These are phyloP conservation scores for Chaitophorus viminalis DNA, from an alignment of 2,888 invertebrate species.

Conservation along the genomic window DNA sequence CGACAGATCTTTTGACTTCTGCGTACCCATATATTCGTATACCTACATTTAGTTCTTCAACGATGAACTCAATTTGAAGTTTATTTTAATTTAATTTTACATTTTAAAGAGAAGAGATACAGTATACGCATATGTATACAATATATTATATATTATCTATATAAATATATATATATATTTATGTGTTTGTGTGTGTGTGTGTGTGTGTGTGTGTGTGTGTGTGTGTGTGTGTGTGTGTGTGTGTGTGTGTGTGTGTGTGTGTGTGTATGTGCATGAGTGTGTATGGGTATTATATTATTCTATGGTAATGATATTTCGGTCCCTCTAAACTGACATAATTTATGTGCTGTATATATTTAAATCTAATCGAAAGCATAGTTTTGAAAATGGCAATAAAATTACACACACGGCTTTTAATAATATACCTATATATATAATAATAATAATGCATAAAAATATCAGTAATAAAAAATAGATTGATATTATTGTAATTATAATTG, in stretches of 20 bases:
- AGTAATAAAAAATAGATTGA: no score
- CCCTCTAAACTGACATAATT: neutral
- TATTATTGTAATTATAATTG: no score
- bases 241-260: neutral
- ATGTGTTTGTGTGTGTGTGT: neutral
- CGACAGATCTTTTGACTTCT: neutral
- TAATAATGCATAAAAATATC: no score
- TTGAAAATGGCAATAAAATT: neutral
- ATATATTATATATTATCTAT: no score
- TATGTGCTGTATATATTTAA: neutral
- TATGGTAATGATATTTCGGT: neutral
- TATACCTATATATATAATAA: no score
- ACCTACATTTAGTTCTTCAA: neutral
- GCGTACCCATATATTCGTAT: neutral
- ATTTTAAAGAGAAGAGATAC: neutral
- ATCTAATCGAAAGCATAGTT: neutral
- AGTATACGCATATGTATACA: neutral
- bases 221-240: neutral
- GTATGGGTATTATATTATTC: neutral
- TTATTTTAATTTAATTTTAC: constrained; percentile 18
- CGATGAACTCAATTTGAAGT: constrained; percentile 18
- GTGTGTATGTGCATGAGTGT: no score
- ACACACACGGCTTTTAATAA: no score
- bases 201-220: neutral
- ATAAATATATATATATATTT: neutral